Evolutionary conservation across 2,888 invertebrate genomes (phyloP).

Genomic region (Pammene aurita): DNA sequence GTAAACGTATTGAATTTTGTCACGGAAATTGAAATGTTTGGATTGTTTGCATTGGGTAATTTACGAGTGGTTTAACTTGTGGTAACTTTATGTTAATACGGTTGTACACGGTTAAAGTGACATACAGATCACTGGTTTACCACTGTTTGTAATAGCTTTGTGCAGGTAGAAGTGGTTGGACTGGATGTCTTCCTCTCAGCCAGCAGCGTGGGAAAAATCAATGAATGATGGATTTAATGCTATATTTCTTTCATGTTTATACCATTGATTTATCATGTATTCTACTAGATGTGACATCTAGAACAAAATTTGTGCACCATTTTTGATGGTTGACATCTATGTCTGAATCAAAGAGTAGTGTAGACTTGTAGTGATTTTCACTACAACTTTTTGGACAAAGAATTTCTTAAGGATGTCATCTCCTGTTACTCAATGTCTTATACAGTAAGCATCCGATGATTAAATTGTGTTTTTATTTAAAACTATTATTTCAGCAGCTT

Average conservation of each 20-base stretch:
- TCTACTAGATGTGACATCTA: too few relatives aligned
- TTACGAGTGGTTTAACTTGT: slow-evolving; percentile 35
- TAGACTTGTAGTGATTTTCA: too few relatives aligned
- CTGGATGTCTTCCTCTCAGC: background rate
- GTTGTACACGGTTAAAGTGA: slow-evolving; percentile 27
- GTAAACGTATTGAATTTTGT: slow-evolving; percentile 39
- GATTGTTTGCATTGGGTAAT: slow-evolving; percentile 32
- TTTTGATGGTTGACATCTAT: too few relatives aligned
- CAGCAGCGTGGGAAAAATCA: slow-evolving; percentile 21
- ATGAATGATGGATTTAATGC: background rate
- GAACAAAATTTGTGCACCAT: too few relatives aligned
- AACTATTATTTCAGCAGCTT: too few relatives aligned
- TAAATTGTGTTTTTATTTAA: too few relatives aligned
- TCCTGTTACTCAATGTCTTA: too few relatives aligned
- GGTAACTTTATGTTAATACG: slow-evolving; percentile 36
- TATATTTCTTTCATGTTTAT: background rate
- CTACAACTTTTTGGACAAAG: too few relatives aligned
- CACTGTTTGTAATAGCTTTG: slow-evolving; percentile 11
- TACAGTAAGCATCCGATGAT: too few relatives aligned
- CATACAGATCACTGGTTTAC: slow-evolving; percentile 27
- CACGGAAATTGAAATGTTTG: slow-evolving; percentile 42
- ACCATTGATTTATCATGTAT: too few relatives aligned
- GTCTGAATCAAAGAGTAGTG: too few relatives aligned
- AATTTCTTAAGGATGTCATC: too few relatives aligned
- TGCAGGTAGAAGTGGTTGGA: slow-evolving; percentile 8